These are phyloP conservation scores for Protophormia terraenovae DNA, from an alignment of 2,888 invertebrate genomes.

Conservation along the genomic window DNA sequence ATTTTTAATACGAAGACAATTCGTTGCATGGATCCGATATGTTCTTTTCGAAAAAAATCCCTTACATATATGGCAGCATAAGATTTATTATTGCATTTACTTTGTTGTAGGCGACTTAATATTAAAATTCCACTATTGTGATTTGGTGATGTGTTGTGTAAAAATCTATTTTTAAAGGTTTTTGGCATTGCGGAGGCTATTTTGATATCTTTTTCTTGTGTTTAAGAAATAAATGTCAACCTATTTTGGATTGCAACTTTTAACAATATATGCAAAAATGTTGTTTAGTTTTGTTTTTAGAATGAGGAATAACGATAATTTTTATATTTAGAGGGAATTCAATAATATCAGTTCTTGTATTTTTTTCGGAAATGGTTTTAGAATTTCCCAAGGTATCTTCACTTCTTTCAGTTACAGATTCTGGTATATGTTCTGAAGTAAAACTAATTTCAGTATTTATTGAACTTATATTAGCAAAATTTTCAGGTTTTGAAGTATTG, in stretches of 20 bases:
- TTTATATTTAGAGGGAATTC: not conserved
- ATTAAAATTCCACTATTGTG: not conserved
- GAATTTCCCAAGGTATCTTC: not conserved
- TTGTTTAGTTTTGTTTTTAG: not conserved
- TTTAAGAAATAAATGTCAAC: not conserved
- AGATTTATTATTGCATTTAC: not conserved
- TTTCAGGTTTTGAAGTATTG: not conserved
- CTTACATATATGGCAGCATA: conserved; percentile 12
- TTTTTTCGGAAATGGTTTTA: not conserved
- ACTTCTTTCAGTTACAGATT: not conserved
- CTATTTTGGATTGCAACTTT: not conserved
- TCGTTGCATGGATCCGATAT: not conserved
- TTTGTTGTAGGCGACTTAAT: conserved; percentile 5
- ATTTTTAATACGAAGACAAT: not conserved
- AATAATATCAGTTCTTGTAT: not conserved
- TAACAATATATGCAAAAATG: not conserved
- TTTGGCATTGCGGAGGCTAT: not conserved
- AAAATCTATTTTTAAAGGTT: not conserved
- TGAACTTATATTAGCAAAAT: not conserved
- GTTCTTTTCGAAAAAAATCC: conserved; percentile 1
- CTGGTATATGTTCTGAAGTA: not conserved
- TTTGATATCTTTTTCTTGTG: not conserved
- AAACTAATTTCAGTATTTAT: not conserved
- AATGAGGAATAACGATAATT: not conserved
- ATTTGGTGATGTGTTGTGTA: not conserved